Conservation (phyloP, 1,140 invertebrate genomes). For the Homarus americanus region DNA sequence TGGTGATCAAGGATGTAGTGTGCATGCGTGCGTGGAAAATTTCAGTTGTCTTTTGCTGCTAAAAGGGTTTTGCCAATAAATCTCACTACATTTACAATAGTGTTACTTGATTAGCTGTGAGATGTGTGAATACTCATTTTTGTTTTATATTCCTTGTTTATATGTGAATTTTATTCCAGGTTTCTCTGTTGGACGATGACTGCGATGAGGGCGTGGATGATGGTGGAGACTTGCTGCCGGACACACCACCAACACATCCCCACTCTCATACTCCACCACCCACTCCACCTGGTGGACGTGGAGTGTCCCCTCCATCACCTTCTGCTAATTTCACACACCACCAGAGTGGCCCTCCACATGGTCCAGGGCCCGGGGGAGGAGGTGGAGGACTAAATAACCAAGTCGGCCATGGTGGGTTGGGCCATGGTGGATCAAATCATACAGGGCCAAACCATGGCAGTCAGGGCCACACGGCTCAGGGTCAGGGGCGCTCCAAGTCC, state of each 20-base stretch:
- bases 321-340: slow-evolving; percentile 48
- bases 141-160: neutral
- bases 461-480: slow-evolving; percentile 2
- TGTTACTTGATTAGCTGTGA: neutral
- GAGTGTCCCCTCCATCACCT: slow-evolving; percentile 56
- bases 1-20: too few species aligned
- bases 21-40: too few species aligned
- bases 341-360: slow-evolving; percentile 53
- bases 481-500: slow-evolving; percentile 51
- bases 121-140: neutral
- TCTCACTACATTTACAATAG: neutral
- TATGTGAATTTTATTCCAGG: slow-evolving; percentile 14
- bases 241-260: slow-evolving; percentile 48
- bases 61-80: too few species aligned
- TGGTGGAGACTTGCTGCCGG: slow-evolving; percentile 58
- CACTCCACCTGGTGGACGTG: slow-evolving; percentile 39
- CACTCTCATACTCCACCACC: slow-evolving; percentile 53
- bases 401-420: neutral
- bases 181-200: slow-evolving; percentile 62
- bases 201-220: slow-evolving; percentile 67
- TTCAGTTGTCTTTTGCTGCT: too few species aligned
- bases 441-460: slow-evolving; percentile 18
- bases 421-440: slow-evolving; percentile 42
- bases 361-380: slow-evolving; percentile 61
- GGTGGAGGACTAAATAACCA: slow-evolving; percentile 17